Evolutionary conservation across 2,797 vertebrate genomes (phyloP).

Genomic region (Synaphobranchus kaupii): DNA sequence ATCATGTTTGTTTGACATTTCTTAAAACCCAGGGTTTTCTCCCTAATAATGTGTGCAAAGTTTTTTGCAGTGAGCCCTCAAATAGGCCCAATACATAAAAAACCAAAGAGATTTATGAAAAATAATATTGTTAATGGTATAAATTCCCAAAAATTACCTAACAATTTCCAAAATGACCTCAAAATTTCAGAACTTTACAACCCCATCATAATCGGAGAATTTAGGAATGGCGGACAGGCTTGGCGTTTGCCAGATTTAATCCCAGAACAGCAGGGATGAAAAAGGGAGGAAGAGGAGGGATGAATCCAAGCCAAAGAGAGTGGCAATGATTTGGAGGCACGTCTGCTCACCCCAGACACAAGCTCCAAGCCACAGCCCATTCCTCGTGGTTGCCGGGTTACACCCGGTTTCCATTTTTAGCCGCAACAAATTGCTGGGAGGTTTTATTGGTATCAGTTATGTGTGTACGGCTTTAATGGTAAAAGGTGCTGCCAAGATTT

Average conservation of each 20-base stretch:
- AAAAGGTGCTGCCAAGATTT: slow-evolving; percentile 21
- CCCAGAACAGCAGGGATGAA: neutral
- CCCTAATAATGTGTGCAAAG: too few relatives aligned
- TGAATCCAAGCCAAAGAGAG: neutral
- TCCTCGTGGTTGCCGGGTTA: slow-evolving; percentile 22
- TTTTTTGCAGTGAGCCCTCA: too few relatives aligned
- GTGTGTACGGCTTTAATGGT: slow-evolving; percentile 22
- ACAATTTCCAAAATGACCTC: too few relatives aligned
- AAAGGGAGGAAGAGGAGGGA: neutral
- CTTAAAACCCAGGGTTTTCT: too few relatives aligned
- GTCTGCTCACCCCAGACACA: neutral
- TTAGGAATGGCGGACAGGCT: slow-evolving; percentile 2
- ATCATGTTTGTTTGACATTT: too few relatives aligned
- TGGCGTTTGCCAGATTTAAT: neutral
- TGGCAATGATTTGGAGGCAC: neutral
- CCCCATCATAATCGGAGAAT: neutral
- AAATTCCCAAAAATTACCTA: too few relatives aligned
- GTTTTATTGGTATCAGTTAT: slow-evolving; percentile 29
- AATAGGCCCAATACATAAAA: too few relatives aligned
- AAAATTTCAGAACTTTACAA: too few relatives aligned
- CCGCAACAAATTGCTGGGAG: slow-evolving; percentile 42
- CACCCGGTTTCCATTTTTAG: slow-evolving; percentile 38
- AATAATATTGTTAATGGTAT: too few relatives aligned
- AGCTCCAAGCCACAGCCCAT: slow-evolving; percentile 24
- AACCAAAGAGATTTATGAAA: too few relatives aligned